Conservation (phyloP, 2,888 invertebrate species). For the Stratiomys singularior region DNA sequence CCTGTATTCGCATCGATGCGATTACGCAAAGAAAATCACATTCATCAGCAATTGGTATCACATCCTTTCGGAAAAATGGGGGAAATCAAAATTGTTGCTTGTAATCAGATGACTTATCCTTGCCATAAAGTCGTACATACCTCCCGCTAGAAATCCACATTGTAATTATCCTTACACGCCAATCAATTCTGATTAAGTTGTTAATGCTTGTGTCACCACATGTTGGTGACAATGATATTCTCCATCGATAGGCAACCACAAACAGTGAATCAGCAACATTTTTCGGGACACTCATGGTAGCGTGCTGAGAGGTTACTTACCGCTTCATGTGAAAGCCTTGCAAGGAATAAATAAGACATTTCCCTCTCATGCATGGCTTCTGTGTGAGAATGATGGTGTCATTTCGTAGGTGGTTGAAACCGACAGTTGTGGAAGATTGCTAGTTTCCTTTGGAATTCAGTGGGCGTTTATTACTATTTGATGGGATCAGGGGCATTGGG, state of each 20-base stretch:
- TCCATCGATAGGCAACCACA: not conserved
- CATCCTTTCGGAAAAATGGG: no score
- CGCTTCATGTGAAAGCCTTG: not conserved
- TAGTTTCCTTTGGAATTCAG: conserved; percentile 12
- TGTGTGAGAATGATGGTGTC: not conserved
- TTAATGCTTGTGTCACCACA: not conserved
- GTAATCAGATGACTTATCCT: no score
- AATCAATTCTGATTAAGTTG: conserved; percentile 7
- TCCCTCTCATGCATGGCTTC: not conserved
- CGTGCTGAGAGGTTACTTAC: not conserved
- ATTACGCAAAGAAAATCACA: no score
- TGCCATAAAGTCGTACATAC: no score
- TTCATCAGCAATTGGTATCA: no score
- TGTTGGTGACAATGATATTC: not conserved
- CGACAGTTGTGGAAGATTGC: not conserved
- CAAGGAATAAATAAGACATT: conserved; percentile 1
- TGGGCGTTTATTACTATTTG: conserved; percentile 30
- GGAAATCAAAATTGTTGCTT: no score
- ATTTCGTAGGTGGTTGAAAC: not conserved
- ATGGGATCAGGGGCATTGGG: conserved; percentile 17
- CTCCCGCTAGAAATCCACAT: no score
- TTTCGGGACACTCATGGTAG: not conserved
- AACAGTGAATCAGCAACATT: not conserved
- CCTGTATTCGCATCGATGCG: no score
- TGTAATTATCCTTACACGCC: not conserved